These are phyloP conservation scores for Euleptes europaea DNA, from an alignment of 2,113 vertebrate genomes.

Conservation along the genomic window DNA sequence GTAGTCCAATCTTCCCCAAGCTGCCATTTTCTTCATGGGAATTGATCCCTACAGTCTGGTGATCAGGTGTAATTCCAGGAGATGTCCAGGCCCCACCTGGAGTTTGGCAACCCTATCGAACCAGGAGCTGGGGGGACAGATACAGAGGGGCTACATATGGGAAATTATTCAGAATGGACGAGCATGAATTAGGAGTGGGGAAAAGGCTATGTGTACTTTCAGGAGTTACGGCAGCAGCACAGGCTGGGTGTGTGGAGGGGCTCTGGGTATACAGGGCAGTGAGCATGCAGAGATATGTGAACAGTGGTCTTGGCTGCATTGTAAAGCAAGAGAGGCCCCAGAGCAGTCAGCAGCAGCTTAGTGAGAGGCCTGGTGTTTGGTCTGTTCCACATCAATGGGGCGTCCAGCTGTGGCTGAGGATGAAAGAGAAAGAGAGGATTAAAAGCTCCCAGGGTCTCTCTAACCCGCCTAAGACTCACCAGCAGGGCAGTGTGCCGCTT, in stretches of 20 bases:
- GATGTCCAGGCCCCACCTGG: no score
- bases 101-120: no score
- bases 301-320: neutral
- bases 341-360: slow-evolving; percentile 79
- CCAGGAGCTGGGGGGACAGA: neutral
- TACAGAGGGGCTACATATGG: neutral
- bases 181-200: neutral
- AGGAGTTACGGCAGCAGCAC: neutral
- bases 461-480: slow-evolving; percentile 76
- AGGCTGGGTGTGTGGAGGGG: neutral
- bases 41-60: no score
- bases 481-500: slow-evolving; percentile 69
- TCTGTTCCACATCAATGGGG: slow-evolving; percentile 85
- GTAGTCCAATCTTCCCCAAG: no score
- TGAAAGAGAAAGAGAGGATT: slow-evolving; percentile 81
- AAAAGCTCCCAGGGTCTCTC: slow-evolving; percentile 82
- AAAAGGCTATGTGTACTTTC: neutral
- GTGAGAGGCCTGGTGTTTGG: slow-evolving; percentile 89
- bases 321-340: slow-evolving; percentile 64
- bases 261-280: neutral
- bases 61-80: no score
- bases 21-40: no score
- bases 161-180: neutral
- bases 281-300: slow-evolving; percentile 7
- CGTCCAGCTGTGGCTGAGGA: slow-evolving; percentile 81